Conservation (phyloP, 2,797 vertebrate genomes). For the Glyptemys insculpta region DNA sequence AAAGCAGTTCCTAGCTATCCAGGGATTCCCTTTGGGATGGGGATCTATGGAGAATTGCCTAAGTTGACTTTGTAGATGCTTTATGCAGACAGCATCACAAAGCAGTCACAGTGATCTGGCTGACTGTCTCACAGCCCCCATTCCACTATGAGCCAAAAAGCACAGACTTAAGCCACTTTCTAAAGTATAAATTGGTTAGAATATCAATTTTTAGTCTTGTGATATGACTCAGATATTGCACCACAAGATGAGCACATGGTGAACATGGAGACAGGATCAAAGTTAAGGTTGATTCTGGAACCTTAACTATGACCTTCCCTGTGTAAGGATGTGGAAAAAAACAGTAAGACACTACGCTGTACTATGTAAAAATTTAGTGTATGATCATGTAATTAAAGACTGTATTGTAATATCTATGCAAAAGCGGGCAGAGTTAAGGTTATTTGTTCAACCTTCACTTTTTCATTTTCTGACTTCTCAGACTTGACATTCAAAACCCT, state of each 20-base stretch:
- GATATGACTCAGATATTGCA: background rate
- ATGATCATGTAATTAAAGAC: background rate
- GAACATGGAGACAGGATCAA: background rate
- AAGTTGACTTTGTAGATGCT: background rate
- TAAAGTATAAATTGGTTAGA: background rate
- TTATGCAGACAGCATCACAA: background rate
- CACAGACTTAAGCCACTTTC: background rate
- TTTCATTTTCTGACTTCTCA: background rate
- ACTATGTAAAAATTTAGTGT: background rate
- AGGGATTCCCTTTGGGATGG: background rate
- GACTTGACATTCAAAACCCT: background rate
- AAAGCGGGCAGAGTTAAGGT: background rate
- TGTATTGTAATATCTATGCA: background rate
- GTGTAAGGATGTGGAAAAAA: background rate
- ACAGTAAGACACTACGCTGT: background rate
- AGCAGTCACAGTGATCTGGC: background rate
- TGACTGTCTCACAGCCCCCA: background rate
- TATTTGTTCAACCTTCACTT: conserved; percentile 1
- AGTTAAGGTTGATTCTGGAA: background rate
- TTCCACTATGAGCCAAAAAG: background rate
- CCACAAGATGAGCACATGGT: background rate
- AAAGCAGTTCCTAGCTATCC: background rate
- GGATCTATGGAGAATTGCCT: background rate
- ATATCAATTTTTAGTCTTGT: background rate
- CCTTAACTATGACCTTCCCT: background rate